Conservation (phyloP, 2,113 vertebrate species). For the Albula glossodonta region DNA sequence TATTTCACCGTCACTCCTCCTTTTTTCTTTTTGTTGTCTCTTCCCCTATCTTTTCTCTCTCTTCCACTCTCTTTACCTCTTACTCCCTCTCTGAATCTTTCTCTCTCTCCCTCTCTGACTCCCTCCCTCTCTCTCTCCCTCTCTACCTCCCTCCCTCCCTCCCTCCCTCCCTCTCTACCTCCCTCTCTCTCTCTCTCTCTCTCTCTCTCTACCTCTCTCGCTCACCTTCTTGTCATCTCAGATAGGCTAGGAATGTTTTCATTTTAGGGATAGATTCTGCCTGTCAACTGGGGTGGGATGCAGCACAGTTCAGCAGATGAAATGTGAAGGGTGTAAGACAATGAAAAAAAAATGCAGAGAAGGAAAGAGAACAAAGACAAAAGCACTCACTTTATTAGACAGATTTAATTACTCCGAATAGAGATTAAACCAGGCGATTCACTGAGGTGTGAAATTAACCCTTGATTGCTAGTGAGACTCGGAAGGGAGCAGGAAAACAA, state of each 20-base stretch:
- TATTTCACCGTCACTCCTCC: neutral
- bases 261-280: conserved; percentile 98
- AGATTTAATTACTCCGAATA: conserved; percentile 99
- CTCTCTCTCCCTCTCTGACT: conserved; percentile 25
- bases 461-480: conserved; percentile 88
- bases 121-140: neutral
- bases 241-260: conserved; percentile 98
- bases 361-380: conserved; percentile 90
- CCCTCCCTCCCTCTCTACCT: conserved; percentile 2
- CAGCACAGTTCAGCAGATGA: conserved; percentile 89
- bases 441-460: conserved; percentile 99
- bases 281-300: conserved; percentile 89
- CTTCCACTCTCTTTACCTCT: neutral
- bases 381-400: conserved; percentile 96
- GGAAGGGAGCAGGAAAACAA: conserved; percentile 62
- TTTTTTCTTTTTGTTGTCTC: no score
- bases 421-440: conserved; percentile 96
- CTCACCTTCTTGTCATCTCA: conserved; percentile 84
- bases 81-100: conserved; percentile 8
- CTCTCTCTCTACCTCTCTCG: conserved; percentile 45
- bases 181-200: conserved; percentile 1
- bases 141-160: conserved; percentile 13
- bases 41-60: conserved; percentile 12
- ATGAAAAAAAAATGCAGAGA: conserved; percentile 72
- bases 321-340: conserved; percentile 97